Evolutionary conservation across 2,797 vertebrate genomes (phyloP).

Genomic region (Dryobates pubescens): DNA sequence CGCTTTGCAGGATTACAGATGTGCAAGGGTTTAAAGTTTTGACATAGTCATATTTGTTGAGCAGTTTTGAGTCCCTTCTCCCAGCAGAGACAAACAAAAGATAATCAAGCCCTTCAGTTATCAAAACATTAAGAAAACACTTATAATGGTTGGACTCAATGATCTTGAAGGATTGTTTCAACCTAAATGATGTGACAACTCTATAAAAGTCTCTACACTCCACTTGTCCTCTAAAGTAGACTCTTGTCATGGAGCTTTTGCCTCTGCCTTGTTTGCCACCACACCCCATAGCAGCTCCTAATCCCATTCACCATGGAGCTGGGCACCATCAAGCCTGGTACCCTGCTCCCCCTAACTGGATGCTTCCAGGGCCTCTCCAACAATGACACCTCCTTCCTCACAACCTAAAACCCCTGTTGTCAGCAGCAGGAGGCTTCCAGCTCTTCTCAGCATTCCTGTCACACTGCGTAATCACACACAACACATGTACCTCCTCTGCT

Average conservation of each 20-base stretch:
- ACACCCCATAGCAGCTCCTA: background rate
- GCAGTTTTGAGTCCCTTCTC: background rate
- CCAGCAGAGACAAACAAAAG: background rate
- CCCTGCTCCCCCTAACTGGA: background rate
- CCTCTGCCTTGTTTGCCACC: background rate
- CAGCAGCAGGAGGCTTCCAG: background rate
- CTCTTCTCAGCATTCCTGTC: conserved; percentile 24
- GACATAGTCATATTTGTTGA: background rate
- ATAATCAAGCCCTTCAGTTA: background rate
- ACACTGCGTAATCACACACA: background rate
- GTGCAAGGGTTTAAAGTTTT: background rate
- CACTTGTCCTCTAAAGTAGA: background rate
- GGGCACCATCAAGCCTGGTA: background rate
- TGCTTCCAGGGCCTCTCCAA: accelerated
- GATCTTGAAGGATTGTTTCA: background rate
- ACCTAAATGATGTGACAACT: background rate
- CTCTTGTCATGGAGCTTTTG: background rate
- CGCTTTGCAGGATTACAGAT: background rate
- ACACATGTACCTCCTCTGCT: background rate
- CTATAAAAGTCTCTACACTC: background rate
- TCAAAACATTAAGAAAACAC: background rate
- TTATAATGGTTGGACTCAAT: background rate
- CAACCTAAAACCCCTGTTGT: background rate
- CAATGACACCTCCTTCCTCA: background rate
- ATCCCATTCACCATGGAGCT: background rate